These are phyloP conservation scores for Bucorvus abyssinicus DNA, from an alignment of 2,797 vertebrate genomes.

Conservation along the genomic window DNA sequence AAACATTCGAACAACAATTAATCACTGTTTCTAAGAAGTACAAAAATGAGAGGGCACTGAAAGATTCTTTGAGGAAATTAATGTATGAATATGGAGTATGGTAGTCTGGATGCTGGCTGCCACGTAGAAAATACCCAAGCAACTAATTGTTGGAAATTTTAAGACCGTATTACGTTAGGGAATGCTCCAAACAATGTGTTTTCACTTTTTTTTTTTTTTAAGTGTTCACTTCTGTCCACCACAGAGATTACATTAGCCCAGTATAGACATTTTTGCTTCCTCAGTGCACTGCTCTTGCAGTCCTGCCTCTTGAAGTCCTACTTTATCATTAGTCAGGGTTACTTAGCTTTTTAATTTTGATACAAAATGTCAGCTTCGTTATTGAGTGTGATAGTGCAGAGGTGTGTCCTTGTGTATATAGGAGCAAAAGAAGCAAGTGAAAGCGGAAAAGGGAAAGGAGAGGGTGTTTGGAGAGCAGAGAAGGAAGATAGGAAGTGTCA, in stretches of 20 bases:
- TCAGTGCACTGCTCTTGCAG: not conserved
- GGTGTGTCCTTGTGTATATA: not conserved
- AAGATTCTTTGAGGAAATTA: not conserved
- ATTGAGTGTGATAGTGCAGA: not conserved
- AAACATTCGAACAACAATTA: not conserved
- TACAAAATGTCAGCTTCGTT: not conserved
- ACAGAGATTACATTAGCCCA: not conserved
- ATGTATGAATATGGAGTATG: not conserved
- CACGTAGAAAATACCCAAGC: not conserved
- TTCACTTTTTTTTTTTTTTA: not conserved
- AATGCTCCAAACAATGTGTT: not conserved
- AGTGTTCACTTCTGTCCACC: not conserved
- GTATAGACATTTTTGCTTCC: not conserved
- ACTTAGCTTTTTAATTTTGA: not conserved
- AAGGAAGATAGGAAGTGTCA: not conserved
- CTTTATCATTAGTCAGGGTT: not conserved
- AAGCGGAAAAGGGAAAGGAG: not conserved
- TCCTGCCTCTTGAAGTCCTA: not conserved
- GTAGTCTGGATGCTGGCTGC: not conserved
- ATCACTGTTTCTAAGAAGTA: not conserved
- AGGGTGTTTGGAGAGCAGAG: not conserved
- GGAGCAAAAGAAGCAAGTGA: not conserved
- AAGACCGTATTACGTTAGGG: not conserved
- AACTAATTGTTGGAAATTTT: not conserved
- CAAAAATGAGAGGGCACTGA: not conserved